A percentile compares a stretch with the other conserved stretches of the same genome.
Evolutionary conservation across 1,140 invertebrate genomes (phyloP).

Genomic region (Bombus huntii): DNA sequence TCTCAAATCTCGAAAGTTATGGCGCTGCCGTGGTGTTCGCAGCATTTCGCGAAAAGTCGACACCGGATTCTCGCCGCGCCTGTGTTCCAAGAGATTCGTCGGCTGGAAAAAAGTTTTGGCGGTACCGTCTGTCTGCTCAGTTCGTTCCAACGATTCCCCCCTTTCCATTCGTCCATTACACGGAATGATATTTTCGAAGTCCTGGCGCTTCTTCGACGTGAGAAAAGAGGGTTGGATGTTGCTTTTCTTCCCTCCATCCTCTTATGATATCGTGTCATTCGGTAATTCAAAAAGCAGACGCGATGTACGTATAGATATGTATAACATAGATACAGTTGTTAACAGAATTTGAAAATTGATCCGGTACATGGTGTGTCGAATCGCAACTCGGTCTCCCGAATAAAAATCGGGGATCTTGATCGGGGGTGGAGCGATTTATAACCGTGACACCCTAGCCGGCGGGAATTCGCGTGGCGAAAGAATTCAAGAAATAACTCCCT

Average conservation of each 20-base stretch:
- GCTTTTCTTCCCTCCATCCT: too few species aligned
- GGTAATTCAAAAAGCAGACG: too few species aligned
- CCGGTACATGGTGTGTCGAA: background rate
- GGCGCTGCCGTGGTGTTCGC: constrained; percentile 52
- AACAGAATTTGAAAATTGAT: background rate
- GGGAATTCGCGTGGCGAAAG: constrained; percentile 14
- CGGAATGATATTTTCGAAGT: constrained; percentile 6
- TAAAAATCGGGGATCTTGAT: background rate
- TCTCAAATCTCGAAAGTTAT: constrained; percentile 65
- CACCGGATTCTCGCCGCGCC: constrained; percentile 13
- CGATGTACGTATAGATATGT: too few species aligned
- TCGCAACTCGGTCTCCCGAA: background rate
- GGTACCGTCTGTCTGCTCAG: background rate
- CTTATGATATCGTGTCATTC: too few species aligned
- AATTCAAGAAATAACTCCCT: constrained; percentile 44
- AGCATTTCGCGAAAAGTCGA: constrained; percentile 46
- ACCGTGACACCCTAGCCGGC: constrained; percentile 1
- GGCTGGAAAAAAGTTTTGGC: constrained; percentile 26
- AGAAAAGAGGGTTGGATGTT: background rate
- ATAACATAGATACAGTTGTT: too few species aligned
- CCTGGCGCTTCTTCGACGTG: background rate
- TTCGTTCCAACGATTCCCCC: background rate
- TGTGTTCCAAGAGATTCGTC: constrained; percentile 15
- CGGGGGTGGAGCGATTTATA: constrained; percentile 6
- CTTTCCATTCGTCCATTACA: background rate